A percentile compares a stretch with the other conserved stretches of the same genome.
phyloP scores from a whole-genome alignment of 2,888 invertebrate species.

The Chirona hameri region DNA sequence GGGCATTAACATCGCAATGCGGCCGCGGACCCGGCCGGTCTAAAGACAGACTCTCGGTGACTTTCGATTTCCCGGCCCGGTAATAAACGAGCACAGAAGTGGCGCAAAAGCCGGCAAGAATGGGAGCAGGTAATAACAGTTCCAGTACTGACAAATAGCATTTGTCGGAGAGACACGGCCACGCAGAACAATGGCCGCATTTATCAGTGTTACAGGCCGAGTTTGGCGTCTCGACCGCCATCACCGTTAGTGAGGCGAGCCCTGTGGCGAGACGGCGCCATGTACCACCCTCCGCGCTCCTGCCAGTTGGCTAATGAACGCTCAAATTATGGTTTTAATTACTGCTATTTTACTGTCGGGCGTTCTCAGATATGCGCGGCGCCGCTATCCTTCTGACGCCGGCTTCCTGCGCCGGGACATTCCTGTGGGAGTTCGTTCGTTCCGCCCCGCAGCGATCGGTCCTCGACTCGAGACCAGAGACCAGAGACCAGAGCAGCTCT shows the following conservation, averaged over 20 bases:
- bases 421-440: neutral
- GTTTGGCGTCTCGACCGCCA: neutral
- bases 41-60: neutral
- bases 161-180: neutral
- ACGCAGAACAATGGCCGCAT: neutral
- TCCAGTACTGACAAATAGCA: constrained; percentile 23
- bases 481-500: no score
- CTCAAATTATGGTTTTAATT: constrained; percentile 22
- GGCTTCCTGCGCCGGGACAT: neutral
- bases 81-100: neutral
- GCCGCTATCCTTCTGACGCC: neutral
- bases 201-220: neutral
- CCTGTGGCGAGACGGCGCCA: neutral
- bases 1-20: constrained; percentile 5
- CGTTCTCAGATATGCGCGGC: neutral
- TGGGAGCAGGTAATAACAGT: constrained; percentile 22
- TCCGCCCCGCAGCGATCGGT: neutral
- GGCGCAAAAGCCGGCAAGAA: constrained; percentile 26
- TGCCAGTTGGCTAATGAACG: neutral
- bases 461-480: no score
- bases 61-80: neutral
- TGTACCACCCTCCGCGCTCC: neutral
- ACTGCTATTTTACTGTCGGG: neutral
- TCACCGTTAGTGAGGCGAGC: neutral
- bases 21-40: neutral